Evolutionary conservation across 2,888 invertebrate genomes (phyloP).

Genomic region (Noctua pronuba): DNA sequence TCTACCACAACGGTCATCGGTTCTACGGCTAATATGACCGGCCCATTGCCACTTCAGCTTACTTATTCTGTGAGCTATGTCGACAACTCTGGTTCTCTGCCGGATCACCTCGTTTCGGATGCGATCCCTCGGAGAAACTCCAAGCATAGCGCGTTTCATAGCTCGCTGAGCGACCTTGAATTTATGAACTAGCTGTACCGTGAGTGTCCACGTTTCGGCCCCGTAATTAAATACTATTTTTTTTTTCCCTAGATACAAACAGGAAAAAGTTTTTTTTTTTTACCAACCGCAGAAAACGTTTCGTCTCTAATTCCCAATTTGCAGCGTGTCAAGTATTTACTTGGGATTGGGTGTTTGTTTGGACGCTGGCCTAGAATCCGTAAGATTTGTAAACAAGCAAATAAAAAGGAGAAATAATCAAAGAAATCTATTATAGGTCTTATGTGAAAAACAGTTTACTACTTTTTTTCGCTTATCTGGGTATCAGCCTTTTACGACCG

Average conservation of each 20-base stretch:
- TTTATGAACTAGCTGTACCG: too few species aligned
- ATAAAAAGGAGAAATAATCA: constrained; percentile 7
- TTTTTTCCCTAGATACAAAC: neutral
- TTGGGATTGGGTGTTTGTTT: constrained; percentile 15
- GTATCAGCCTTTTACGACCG: neutral
- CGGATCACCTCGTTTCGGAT: too few species aligned
- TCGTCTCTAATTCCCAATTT: constrained; percentile 19
- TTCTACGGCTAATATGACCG: too few species aligned
- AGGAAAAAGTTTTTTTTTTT: neutral
- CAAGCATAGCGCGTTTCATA: too few species aligned
- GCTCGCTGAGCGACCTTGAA: too few species aligned
- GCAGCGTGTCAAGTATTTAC: constrained; percentile 21
- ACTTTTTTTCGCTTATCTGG: neutral
- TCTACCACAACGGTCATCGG: too few species aligned
- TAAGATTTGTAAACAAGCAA: neutral
- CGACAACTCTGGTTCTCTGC: too few species aligned
- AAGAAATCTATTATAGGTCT: constrained; percentile 1
- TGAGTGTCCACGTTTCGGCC: too few species aligned
- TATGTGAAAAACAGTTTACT: neutral
- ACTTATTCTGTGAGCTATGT: too few species aligned
- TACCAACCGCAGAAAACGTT: neutral
- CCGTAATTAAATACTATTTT: too few species aligned
- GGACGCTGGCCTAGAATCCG: constrained; percentile 11
- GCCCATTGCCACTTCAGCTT: too few species aligned
- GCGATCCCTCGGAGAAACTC: too few species aligned